phyloP scores from a whole-genome alignment of 2,113 vertebrate species.

The Onychorhynchus coronatus region DNA sequence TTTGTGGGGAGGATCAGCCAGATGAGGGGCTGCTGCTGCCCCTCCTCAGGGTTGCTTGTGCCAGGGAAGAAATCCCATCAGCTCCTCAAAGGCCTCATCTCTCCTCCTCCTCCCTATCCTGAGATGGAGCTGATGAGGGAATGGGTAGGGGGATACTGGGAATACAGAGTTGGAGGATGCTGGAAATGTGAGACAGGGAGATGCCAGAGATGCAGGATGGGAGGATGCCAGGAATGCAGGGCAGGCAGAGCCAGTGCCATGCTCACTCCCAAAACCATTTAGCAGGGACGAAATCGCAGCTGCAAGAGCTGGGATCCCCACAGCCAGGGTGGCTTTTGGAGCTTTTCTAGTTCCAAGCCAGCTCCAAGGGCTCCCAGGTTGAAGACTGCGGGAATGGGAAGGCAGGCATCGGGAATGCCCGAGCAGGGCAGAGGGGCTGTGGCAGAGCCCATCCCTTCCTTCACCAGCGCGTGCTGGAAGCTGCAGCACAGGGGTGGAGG shows the following conservation, averaged over 20 bases:
- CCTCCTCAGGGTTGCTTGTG: neutral
- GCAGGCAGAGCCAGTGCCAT: accelerated
- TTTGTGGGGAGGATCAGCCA: accelerated
- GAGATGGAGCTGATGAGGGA: neutral
- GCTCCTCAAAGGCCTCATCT: neutral
- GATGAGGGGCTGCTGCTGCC: neutral
- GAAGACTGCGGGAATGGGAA: neutral
- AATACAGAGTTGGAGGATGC: neutral
- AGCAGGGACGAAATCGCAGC: neutral
- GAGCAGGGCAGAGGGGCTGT: neutral
- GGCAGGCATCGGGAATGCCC: neutral
- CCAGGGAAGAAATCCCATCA: neutral
- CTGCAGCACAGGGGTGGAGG: neutral
- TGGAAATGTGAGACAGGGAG: neutral
- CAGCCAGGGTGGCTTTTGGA: accelerated
- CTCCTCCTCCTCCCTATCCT: neutral
- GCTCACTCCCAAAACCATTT: neutral
- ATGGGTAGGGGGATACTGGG: neutral
- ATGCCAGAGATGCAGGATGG: neutral
- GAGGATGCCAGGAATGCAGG: neutral
- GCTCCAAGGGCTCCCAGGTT: neutral
- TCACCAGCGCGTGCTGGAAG: accelerated
- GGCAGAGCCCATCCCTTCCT: neutral
- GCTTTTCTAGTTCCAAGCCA: neutral
- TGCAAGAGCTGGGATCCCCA: accelerated